Base-by-base conservation (phyloP, 1,140 invertebrate genomes). In the Copidosoma floridanum region DNA sequence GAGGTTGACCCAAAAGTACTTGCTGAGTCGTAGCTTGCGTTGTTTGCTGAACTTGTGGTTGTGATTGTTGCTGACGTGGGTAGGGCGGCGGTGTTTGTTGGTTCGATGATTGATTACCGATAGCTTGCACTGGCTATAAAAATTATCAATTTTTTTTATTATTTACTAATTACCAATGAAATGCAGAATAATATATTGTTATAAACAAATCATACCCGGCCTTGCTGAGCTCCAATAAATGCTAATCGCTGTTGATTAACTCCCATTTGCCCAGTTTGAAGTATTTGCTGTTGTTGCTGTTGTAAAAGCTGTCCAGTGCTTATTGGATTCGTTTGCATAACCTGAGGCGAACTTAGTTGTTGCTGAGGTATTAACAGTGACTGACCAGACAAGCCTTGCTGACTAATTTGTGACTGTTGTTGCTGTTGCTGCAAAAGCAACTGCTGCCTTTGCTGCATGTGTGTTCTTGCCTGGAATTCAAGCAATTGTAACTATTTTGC, bases 1-100 rank as follows among this genome's bases (percentile, higher is more conserved):
- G 32, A 2, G 7, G 21, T 18, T 6, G 3, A 6, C 11, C 3
- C 24, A 50, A 14, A n/a, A 11, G 47, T n/a, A 41, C 16, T 41
- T 20, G 29, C 29, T 32, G 29, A 12, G 6, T n/a, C n/a, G n/a
- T n/a, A n/a, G n/a, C 29, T 8, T 52, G 50, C n/a, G 44, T 71
- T 63, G 62, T 69, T 65, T 44, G 69, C 61, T 24, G 64, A 65
- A 71, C 68, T 68, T 20, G 62, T 65, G 72, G 68, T 66, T 68
- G 71, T 68, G 61, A 71, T 66, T 69, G 77, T 69, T 53, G 74
- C 77, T 63, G 76, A 57, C 75, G 72, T 40, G 73, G 73, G 70
- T 73, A 82, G 16, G 73, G 75, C n/a, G 75, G 78, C 21, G 66
- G 82, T 24, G 81, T 82, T 55, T 76, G 76, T 35, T 81, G 81